Conservation (phyloP, 1,140 invertebrate species). For the Drosophila novamexicana region DNA sequence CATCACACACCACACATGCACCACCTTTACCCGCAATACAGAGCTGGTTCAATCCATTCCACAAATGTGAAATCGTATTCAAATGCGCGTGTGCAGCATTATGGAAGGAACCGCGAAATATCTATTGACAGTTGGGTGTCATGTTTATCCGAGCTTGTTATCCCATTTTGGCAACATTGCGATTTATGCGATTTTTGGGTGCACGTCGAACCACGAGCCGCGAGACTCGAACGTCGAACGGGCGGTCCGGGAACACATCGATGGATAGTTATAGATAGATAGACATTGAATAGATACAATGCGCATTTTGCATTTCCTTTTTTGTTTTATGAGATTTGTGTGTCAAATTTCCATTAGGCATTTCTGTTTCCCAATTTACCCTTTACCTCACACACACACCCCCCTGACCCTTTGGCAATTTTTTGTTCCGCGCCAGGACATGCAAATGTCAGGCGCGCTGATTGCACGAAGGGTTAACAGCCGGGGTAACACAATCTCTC, state of each 20-base stretch:
- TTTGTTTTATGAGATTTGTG: constrained; percentile 80
- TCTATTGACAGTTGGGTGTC: constrained; percentile 85
- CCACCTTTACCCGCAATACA: constrained; percentile 12
- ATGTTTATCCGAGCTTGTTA: constrained; percentile 84
- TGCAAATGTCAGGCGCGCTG: constrained; percentile 48
- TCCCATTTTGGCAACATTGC: constrained; percentile 84
- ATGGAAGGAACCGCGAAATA: constrained; percentile 84
- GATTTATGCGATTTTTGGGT: constrained; percentile 72
- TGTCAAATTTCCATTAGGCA: constrained; percentile 84
- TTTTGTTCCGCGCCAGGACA: constrained; percentile 35
- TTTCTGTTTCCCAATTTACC: constrained; percentile 33
- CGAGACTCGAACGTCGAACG: constrained; percentile 36
- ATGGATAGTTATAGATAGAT: constrained; percentile 47
- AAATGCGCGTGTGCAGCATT: constrained; percentile 73
- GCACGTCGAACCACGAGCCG: too few relatives aligned
- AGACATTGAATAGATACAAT: constrained; percentile 59
- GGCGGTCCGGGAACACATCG: constrained; percentile 37
- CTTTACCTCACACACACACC: constrained; percentile 1
- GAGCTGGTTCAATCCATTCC: not conserved
- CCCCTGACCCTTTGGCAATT: constrained; percentile 23
- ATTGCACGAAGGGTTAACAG: constrained; percentile 48
- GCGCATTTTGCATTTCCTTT: constrained; percentile 72
- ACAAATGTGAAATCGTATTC: constrained; percentile 23
- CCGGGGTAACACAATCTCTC: constrained; percentile 67
- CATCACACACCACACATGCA: constrained; percentile 17